Conservation (phyloP, 1,140 invertebrate species). For the Saxidomus purpurata region DNA sequence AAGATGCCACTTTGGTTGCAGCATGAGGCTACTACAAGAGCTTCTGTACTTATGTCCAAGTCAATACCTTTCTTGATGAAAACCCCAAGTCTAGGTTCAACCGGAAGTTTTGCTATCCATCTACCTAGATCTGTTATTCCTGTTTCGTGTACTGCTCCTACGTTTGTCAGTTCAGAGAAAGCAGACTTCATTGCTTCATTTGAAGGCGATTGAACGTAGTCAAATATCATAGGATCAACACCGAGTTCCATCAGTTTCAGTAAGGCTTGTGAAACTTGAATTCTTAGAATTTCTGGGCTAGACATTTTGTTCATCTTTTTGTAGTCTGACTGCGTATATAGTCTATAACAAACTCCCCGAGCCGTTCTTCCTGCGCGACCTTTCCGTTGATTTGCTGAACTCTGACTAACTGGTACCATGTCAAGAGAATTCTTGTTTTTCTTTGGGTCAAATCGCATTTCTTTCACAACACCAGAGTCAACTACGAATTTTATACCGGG, state of each 20-base stretch:
- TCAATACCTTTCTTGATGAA: conserved; percentile 75
- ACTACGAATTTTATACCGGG: conserved; percentile 84
- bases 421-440: conserved; percentile 78
- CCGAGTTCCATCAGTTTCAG: conserved; percentile 80
- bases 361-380: conserved; percentile 83
- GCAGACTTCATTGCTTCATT: conserved; percentile 73
- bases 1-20: conserved; percentile 75
- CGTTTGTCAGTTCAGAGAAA: conserved; percentile 69
- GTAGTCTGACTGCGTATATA: conserved; percentile 80
- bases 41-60: conserved; percentile 89
- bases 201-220: conserved; percentile 81
- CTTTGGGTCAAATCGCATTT: conserved; percentile 81
- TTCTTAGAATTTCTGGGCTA: conserved; percentile 82
- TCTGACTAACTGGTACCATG: conserved; percentile 76
- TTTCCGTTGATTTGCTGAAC: conserved; percentile 83
- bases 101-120: conserved; percentile 81
- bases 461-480: conserved; percentile 84
- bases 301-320: conserved; percentile 70
- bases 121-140: conserved; percentile 83
- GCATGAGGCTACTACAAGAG: conserved; percentile 77
- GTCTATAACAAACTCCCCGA: conserved; percentile 81
- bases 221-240: conserved; percentile 78
- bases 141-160: conserved; percentile 75
- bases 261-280: conserved; percentile 79
- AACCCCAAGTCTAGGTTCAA: conserved; percentile 78